Conservation (phyloP, 64 coral and sea anemone genomes). For the Stichodactyla helianthus region DNA sequence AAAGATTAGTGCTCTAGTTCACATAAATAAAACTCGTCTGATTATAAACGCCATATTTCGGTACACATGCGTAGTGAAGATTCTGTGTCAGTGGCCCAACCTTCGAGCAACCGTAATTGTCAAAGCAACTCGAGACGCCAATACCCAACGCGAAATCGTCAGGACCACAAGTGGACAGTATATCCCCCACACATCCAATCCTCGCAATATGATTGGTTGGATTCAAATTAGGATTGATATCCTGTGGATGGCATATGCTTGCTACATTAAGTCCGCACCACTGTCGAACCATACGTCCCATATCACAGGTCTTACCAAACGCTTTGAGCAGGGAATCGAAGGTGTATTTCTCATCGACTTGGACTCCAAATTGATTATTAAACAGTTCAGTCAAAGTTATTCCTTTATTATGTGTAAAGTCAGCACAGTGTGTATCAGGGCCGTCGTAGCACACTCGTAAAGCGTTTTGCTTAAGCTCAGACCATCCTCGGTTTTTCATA, state of each 20-base stretch:
- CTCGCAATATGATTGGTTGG: constrained; percentile 92
- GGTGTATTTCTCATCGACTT: constrained; percentile 71
- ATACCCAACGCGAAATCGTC: constrained; percentile 85
- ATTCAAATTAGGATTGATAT: constrained; percentile 88
- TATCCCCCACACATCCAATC: constrained; percentile 85
- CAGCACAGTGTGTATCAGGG: constrained; percentile 66
- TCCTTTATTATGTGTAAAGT: constrained; percentile 77
- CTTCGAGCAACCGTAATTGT: constrained; percentile 79
- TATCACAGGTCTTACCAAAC: constrained; percentile 79
- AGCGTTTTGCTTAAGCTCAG: constrained; percentile 67
- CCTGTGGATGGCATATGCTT: constrained; percentile 81
- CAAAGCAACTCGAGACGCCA: constrained; percentile 81
- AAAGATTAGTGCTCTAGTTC: background rate
- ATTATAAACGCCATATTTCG: constrained; percentile 76
- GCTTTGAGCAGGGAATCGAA: constrained; percentile 55
- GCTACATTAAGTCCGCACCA: constrained; percentile 94
- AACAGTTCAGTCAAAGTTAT: constrained; percentile 81
- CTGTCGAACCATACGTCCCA: constrained; percentile 57
- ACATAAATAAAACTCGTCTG: constrained; percentile 81
- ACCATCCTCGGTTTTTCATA: constrained; percentile 93
- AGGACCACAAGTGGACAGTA: constrained; percentile 76
- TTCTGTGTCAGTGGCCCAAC: constrained; percentile 81
- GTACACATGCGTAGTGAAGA: constrained; percentile 76
- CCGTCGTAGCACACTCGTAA: constrained; percentile 81
- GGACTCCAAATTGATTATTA: constrained; percentile 93